Conservation (phyloP, 2,113 vertebrate genomes). For the Rhineura floridana region DNA sequence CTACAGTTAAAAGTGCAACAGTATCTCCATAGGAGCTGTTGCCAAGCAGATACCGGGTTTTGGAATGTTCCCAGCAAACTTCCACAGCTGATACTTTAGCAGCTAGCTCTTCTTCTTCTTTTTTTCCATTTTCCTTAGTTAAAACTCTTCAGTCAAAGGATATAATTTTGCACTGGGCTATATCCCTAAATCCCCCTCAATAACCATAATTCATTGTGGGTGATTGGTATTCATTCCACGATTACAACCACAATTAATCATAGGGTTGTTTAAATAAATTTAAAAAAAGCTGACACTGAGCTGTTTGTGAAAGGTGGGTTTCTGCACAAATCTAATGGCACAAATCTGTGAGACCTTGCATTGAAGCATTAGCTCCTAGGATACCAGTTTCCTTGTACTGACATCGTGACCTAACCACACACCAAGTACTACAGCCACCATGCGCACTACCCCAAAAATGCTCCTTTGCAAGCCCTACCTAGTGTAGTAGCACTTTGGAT, state of each 20-base stretch:
- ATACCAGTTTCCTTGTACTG: not conserved
- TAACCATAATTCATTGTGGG: constrained; percentile 57
- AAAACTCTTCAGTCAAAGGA: constrained; percentile 67
- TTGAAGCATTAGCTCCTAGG: not conserved
- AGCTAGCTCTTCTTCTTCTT: constrained; percentile 70
- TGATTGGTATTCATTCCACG: not conserved
- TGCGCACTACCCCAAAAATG: not conserved
- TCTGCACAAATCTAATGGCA: not conserved
- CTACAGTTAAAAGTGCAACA: constrained; percentile 81
- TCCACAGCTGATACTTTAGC: constrained; percentile 75
- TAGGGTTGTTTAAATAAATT: no score
- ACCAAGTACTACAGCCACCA: not conserved
- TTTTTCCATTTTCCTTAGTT: constrained; percentile 38
- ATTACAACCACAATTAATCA: not conserved
- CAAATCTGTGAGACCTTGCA: not conserved
- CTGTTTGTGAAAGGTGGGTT: not conserved
- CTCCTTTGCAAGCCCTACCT: not conserved
- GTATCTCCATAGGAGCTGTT: constrained; percentile 79
- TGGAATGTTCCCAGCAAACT: constrained; percentile 83
- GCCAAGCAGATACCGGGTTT: constrained; percentile 85
- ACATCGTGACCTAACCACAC: not conserved
- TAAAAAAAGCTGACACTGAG: not conserved
- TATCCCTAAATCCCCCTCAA: constrained; percentile 48
- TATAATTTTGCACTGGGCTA: constrained; percentile 50
- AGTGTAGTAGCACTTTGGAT: not conserved